Evolutionary conservation across 2,888 invertebrate genomes (phyloP), one percentile per base, ranked within the genome.

Genomic region (Buathra laborator): DNA sequence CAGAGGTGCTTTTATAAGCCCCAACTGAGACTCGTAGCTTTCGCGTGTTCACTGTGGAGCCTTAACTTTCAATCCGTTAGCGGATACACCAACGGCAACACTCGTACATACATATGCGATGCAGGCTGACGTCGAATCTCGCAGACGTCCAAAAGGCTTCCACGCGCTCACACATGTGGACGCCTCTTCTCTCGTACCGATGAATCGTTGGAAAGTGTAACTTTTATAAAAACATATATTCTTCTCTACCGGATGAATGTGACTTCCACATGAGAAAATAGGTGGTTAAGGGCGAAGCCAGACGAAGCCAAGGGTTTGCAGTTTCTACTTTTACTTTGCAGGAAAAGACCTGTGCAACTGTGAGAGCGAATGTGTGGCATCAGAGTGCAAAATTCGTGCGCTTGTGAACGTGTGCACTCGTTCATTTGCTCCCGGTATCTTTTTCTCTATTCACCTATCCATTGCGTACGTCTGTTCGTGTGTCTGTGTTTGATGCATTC

Each of bases 251-350:
- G 43, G 29, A 56, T 0, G 43, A 32, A 51, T 24, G 29, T 19
- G 16, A 70, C 51, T 59, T 46, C 64, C 32, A 56, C 53, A 37
- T 48, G 53, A 59, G 53, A 48, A 71, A 68, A 64, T 80, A 70
- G 51, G 53, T 56, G 62, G 53, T 37, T 53, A n/a, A 14, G 14
- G 48, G 56, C 44, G 75, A 70, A 83, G 64, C 64, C 83, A 66
- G 83, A 71, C 59, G 83, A 83, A 80, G 59, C 80, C 83, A 70
- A 48, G 67, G 46, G 71, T 10, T 76, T 76, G 43, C 56, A 75
- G 48, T 83, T 83, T 66, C 80, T 19, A 75, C 75, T 71, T 66
- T 80, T 80, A 66, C 66, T 80, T 56, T 64, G 12, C 37, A 3
- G 67, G 7, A 43, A 44, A 59, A 44, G 24, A 1, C 14, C 44